Conservation (phyloP, 1,140 invertebrate genomes). For the Bilobella aurantiaca region DNA sequence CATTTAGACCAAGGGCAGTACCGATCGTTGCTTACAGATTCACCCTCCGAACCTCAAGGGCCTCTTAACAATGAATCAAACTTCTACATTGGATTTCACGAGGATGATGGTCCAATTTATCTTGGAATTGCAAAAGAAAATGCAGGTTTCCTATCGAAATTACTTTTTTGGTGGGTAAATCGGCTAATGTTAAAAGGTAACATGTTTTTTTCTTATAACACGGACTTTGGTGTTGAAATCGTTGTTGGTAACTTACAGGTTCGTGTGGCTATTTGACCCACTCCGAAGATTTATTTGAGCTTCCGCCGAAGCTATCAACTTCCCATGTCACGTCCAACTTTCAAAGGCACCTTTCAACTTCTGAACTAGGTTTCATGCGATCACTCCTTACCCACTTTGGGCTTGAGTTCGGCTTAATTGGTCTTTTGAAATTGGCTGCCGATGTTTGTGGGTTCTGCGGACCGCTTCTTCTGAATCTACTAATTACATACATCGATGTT, state of each 20-base stretch:
- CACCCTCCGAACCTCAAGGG: conserved; percentile 36
- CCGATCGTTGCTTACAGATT: conserved; percentile 33
- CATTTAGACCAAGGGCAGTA: conserved; percentile 37
- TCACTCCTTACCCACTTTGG: conserved; percentile 75
- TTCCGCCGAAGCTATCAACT: conserved; percentile 61
- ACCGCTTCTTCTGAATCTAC: conserved; percentile 71
- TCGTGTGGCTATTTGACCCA: conserved; percentile 56
- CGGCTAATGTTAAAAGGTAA: conserved; percentile 75
- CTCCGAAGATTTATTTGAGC: conserved; percentile 71
- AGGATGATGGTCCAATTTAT: conserved; percentile 50
- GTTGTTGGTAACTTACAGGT: too few species aligned
- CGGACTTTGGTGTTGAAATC: too few species aligned
- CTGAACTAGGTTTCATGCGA: conserved; percentile 53
- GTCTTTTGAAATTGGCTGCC: conserved; percentile 70
- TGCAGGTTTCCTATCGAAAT: conserved; percentile 54
- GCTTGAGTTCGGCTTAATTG: conserved; percentile 75
- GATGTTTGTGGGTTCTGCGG: conserved; percentile 76
- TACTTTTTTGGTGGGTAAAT: conserved; percentile 79
- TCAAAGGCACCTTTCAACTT: conserved; percentile 34
- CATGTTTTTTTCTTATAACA: too few species aligned
- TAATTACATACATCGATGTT: conserved; percentile 74
- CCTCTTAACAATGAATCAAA: conserved; percentile 31
- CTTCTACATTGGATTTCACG: conserved; percentile 35
- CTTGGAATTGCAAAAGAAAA: conserved; percentile 71
- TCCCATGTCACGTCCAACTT: conserved; percentile 46